phyloP scores from a whole-genome alignment of 1,140 invertebrate genomes.

The Paramacrobiotus metropolitanus region DNA sequence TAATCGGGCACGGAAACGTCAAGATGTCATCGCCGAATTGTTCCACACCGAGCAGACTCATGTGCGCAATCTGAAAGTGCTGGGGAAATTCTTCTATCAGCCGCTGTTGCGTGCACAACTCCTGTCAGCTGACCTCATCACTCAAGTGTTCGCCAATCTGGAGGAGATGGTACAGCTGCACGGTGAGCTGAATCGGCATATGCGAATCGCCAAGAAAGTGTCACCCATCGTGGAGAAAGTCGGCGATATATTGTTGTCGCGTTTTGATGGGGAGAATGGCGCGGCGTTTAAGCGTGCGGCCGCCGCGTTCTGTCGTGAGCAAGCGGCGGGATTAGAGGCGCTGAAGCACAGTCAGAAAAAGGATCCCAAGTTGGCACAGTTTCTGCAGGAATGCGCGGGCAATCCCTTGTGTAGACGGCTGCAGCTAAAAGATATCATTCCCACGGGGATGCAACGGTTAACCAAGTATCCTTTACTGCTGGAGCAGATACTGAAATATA shows the following conservation, averaged over 20 bases:
- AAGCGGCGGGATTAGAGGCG: conserved; percentile 66
- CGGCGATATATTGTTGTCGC: conserved; percentile 40
- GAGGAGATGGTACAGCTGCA: conserved; percentile 54
- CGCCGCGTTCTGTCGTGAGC: conserved; percentile 69
- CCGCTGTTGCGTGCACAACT: conserved; percentile 41
- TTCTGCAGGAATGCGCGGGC: conserved; percentile 56
- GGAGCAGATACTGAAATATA: conserved; percentile 58
- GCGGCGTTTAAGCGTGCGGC: conserved; percentile 45
- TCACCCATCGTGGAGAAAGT: conserved; percentile 46
- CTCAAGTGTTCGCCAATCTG: conserved; percentile 70
- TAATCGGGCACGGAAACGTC: conserved; percentile 60
- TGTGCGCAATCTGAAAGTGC: conserved; percentile 70
- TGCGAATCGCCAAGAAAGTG: conserved; percentile 36
- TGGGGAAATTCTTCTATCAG: conserved; percentile 63
- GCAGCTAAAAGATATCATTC: conserved; percentile 70
- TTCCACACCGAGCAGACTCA: conserved; percentile 88
- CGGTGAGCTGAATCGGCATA: conserved; percentile 40
- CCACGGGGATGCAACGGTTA: conserved; percentile 64
- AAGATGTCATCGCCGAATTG: conserved; percentile 86
- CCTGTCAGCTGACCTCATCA: conserved; percentile 49
- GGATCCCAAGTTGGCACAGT: conserved; percentile 59
- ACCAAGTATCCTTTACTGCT: conserved; percentile 88
- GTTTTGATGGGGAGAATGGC: conserved; percentile 45
- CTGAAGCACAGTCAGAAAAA: conserved; percentile 57
- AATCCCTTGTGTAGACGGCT: conserved; percentile 68